These are phyloP conservation scores for Linnaemya tessellans DNA, from an alignment of 2,888 invertebrate genomes.

Conservation along the genomic window DNA sequence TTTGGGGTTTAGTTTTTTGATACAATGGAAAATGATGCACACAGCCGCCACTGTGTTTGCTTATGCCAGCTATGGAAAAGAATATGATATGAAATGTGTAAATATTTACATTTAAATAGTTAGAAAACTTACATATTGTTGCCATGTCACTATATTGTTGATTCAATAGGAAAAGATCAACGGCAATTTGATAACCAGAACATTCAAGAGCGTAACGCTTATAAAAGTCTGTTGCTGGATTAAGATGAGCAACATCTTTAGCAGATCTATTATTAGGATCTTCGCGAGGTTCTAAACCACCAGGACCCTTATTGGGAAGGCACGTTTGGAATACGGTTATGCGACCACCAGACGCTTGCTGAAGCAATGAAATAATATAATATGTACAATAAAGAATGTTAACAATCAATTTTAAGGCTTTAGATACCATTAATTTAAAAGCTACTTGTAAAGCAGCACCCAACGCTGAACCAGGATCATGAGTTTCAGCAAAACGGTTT, in stretches of 20 bases:
- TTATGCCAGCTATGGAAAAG: conserved; percentile 89
- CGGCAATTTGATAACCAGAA: conserved; percentile 97
- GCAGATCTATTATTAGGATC: conserved; percentile 93
- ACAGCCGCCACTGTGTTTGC: conserved; percentile 97
- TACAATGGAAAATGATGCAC: conserved; percentile 96
- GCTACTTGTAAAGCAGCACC: conserved; percentile 97
- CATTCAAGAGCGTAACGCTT: conserved; percentile 98
- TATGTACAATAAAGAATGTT: not conserved
- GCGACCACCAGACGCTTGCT: conserved; percentile 96
- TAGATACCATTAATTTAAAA: conserved; percentile 92
- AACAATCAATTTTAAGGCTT: not conserved
- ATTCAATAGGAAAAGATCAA: conserved; percentile 97
- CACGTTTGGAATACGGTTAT: conserved; percentile 97
- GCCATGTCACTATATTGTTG: conserved; percentile 97
- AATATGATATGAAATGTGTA: not conserved
- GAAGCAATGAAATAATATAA: conserved; percentile 53
- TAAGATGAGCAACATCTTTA: conserved; percentile 93
- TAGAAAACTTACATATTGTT: conserved; percentile 89
- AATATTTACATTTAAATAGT: not conserved
- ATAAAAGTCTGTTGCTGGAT: conserved; percentile 98
- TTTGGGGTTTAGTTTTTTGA: conserved; percentile 87
- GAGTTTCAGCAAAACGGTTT: conserved; percentile 87
- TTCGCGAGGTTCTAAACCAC: conserved; percentile 92
- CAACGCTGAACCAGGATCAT: conserved; percentile 91
- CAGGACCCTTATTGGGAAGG: conserved; percentile 94